Evolutionary conservation across 1,140 invertebrate genomes (phyloP), one percentile per base, ranked within the genome.

Genomic region (Pemphigus obesinymphae): DNA sequence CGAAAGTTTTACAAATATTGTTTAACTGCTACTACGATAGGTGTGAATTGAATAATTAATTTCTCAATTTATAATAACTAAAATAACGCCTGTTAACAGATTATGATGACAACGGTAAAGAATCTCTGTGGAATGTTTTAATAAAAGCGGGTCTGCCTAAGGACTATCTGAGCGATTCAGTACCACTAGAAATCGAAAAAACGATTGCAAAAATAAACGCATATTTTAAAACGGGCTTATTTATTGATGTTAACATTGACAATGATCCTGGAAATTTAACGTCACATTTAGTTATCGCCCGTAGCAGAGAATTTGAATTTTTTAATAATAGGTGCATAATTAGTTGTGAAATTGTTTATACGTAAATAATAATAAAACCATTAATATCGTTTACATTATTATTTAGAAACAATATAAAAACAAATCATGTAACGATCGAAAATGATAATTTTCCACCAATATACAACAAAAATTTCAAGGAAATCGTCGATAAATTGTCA

Each of bases 1-100:
- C 91, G 91, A 84, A 89, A 88, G 23, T 87, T 93, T 85, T 93
- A 90, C 82, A 84, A 85, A 31, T 89, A 90, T 82, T 93, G 92
- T 84, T 88, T 91, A 85, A n/a, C n/a, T n/a, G n/a, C n/a, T n/a
- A n/a, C n/a, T n/a, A n/a, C n/a, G n/a, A n/a, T n/a, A n/a, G n/a
- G n/a, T n/a, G n/a, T n/a, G n/a, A n/a, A n/a, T n/a, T n/a, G n/a
- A n/a, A n/a, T n/a, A n/a, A n/a, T n/a, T n/a, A 88, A 92, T 84
- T 87, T 86, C 72, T 20, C 4, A 8, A n/a, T n/a, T n/a, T 6
- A 26, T 8, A 55, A 17, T 78, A 23, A 37, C 17, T 26, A 5
- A 40, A 13, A 58, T 53, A 58, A 43, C 7, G 17, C 23, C 29
- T 58, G 10, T 23, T 23, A 2, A 45, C 7, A 70, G 68, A 43